Base-by-base conservation (phyloP, 2,113 vertebrate genomes). In the Narcine bancroftii region DNA sequence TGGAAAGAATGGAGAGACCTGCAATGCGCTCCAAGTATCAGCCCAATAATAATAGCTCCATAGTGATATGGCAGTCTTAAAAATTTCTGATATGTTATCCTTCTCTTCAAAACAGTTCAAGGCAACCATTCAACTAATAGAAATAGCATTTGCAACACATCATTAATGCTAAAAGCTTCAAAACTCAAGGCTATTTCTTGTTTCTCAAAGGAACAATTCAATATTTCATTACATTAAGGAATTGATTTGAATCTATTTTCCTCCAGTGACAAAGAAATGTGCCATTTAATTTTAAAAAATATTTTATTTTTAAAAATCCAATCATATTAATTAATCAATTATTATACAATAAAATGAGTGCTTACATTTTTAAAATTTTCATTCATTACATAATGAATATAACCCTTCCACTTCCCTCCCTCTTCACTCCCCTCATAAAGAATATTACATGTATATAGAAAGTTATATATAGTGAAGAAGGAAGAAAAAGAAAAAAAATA, bases 101-200 rank as follows among this genome's bases (percentile, higher is more conserved):
- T 60, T 87, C 81, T 53, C 36, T 69, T 6, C 26, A 85, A 53
- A 53, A 1, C 26, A 79, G 39, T 53, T 4, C 50, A 60, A 85
- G 81, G 81, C 53, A 60, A 60, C 36, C 33, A 60, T 87, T 87
- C 53, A 17, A 60, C 60, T 87, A n/a, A 4, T 56, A 60, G 81
- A 60, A 87, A 60, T 36, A 87, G 13, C 50, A 85, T 56, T 60
- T n/a, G 53, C 17, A 53, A 60, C 2, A 21, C 53, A 2, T 13
- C 81, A 87, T 87, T 60, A 87, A 87, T 60, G 15, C 81, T 87
- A 60, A 87, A 87, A 60, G 53, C 81, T 87, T 87, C 15, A 36
- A 87, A 60, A 87, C 60, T 87, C 81, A 87, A 87, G 53, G 53
- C 53, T 87, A 87, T 87, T 60, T 36, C 81, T 2, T 87, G 15